Base-by-base conservation (phyloP, 1,140 invertebrate genomes). In the Drosophila repletoides region DNA sequence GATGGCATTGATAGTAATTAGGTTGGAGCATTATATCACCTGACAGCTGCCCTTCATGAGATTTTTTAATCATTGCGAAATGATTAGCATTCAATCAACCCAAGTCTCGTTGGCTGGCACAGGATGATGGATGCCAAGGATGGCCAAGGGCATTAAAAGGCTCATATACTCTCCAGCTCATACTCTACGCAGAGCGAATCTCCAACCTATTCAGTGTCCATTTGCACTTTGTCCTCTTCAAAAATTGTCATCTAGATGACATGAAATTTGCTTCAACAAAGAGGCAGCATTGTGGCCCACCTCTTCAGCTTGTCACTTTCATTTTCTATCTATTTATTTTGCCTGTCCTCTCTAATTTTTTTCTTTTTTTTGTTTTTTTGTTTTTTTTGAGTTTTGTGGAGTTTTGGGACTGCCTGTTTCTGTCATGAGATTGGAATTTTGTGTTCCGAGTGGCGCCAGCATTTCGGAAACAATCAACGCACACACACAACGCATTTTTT, bases 391-490 rank as follows among this genome's bases (percentile, higher is more conserved):
- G 22, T 15, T 5, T 1, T 3, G 24, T 2, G 17, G 10, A 10
- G 9, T 21, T 48, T n/a, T n/a, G n/a, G n/a, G n/a, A n/a, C n/a
- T 22, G 9, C 17, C 19, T 31, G 14, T 26, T 45, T 15, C 6
- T 36, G 28, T 43, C 17, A 51, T 66, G 63, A 60, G 51, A 67
- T 67, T 67, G 56, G 56, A 66, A 66, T 66, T 66, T 66, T 66
- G 53, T 66, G 63, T 59, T 66, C 19, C n/a, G 22, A 64, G 60
- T 56, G 52, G 22, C 52, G 52, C 52, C 28, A 59, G 59, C 53
- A 66, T 66, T 66, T 59, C 63, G 58, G 64, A 61, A 61, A 67
- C 64, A 67, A 67, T 67, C 38, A 52, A n/a, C n/a, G n/a, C n/a
- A n/a, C n/a, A n/a, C n/a, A 29, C 38, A 9, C 14, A 41, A 56